Percentiles rank a stretch among this genome's conserved stretches.
phyloP scores from a whole-genome alignment of 2,797 vertebrate species.

The Neosilurus mollespiculum region DNA sequence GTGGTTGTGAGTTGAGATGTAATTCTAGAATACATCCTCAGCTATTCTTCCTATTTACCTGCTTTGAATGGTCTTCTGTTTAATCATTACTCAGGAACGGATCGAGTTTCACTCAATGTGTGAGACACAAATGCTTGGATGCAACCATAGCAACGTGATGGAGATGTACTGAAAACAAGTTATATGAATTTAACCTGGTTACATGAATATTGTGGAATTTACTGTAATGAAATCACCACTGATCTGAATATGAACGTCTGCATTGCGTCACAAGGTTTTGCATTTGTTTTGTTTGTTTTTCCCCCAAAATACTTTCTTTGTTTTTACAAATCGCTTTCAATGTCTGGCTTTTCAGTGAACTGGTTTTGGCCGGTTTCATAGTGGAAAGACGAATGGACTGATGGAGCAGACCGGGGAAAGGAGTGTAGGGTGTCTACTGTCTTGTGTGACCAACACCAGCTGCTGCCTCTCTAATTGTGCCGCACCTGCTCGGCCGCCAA shows the following conservation, averaged over 20 bases:
- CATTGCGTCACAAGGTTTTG: neutral
- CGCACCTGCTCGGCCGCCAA: slow-evolving; percentile 70
- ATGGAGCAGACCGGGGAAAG: slow-evolving; percentile 25
- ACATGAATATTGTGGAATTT: neutral
- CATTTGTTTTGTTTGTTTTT: neutral
- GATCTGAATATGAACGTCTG: neutral
- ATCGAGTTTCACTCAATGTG: neutral
- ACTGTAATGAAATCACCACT: neutral
- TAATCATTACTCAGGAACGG: neutral
- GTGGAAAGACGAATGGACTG: slow-evolving; percentile 16
- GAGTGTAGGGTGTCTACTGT: slow-evolving; percentile 22
- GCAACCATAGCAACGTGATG: neutral
- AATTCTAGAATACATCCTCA: neutral
- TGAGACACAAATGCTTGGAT: neutral
- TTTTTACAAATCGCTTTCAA: slow-evolving; percentile 12
- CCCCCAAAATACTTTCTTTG: neutral
- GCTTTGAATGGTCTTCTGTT: neutral
- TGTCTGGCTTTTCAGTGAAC: slow-evolving; percentile 2
- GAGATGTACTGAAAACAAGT: neutral
- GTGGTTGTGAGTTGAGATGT: neutral
- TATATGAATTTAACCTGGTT: neutral
- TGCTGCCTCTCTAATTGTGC: slow-evolving; percentile 67
- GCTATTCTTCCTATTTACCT: slow-evolving; percentile 1
- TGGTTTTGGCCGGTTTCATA: slow-evolving; percentile 14
- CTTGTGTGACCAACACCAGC: slow-evolving; percentile 67